These are phyloP conservation scores for Ascaphus truei DNA, from an alignment of 2,113 vertebrate species.

Conservation along the genomic window DNA sequence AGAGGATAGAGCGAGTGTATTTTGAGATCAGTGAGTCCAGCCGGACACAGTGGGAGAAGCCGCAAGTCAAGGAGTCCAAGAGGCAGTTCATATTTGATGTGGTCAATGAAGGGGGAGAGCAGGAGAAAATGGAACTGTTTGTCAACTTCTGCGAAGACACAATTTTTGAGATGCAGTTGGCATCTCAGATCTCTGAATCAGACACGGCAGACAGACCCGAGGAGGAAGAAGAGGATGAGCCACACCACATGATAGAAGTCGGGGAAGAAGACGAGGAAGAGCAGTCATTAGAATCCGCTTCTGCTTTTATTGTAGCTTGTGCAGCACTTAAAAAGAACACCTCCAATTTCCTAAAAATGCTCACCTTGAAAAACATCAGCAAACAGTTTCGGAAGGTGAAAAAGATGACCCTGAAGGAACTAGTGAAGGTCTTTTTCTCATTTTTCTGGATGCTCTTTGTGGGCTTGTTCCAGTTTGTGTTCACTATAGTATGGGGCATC, in stretches of 20 bases:
- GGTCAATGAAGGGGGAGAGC: conserved; percentile 94
- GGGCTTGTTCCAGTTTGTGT: conserved; percentile 77
- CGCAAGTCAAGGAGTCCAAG: conserved; percentile 96
- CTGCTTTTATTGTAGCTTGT: conserved; percentile 84
- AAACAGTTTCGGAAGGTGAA: conserved; percentile 81
- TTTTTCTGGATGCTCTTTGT: conserved; percentile 88
- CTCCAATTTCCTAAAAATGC: conserved; percentile 67
- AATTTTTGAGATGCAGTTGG: conserved; percentile 97
- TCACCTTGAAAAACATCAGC: conserved; percentile 81
- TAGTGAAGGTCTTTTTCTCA: conserved; percentile 81
- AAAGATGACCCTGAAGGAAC: conserved; percentile 86
- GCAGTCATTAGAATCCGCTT: conserved; percentile 73
- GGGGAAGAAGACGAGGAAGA: conserved; percentile 74
- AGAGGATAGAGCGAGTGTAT: conserved; percentile 95
- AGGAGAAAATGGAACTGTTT: conserved; percentile 98
- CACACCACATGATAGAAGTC: conserved; percentile 61
- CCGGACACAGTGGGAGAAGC: conserved; percentile 95
- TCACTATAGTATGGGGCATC: conserved; percentile 81
- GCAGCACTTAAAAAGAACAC: conserved; percentile 75
- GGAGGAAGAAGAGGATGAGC: conserved; percentile 64
- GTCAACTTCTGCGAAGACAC: conserved; percentile 99
- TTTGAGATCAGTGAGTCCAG: conserved; percentile 97
- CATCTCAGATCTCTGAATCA: conserved; percentile 90
- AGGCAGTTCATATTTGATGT: conserved; percentile 98
- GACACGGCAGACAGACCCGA: conserved; percentile 73